These are phyloP conservation scores for Spea hammondii DNA, from an alignment of 2,797 vertebrate genomes.

Conservation along the genomic window DNA sequence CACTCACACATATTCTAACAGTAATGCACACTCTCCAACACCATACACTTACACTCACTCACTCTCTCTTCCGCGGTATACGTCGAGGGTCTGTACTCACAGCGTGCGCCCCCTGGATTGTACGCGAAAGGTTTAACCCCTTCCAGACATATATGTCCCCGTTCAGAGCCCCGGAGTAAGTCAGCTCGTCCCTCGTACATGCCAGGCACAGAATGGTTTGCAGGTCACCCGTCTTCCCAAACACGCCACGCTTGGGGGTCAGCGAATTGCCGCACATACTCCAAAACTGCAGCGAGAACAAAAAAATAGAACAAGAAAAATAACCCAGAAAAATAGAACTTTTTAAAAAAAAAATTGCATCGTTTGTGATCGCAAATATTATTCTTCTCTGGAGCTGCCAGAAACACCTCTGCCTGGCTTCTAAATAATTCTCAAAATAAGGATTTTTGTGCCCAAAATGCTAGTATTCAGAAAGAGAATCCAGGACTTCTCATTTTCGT, in stretches of 20 bases:
- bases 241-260: slow-evolving; percentile 93
- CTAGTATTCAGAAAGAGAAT: too few species aligned
- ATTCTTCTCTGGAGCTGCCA: too few species aligned
- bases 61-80: not conserved
- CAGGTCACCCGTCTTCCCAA: slow-evolving; percentile 96
- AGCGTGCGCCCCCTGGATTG: slow-evolving; percentile 92
- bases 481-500: too few species aligned
- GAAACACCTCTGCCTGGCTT: too few species aligned
- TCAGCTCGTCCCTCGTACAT: slow-evolving; percentile 92
- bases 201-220: slow-evolving; percentile 97
- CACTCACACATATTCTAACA: too few species aligned
- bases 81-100: slow-evolving; percentile 66
- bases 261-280: slow-evolving; percentile 95
- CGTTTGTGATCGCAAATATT: too few species aligned
- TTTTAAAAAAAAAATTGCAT: too few species aligned
- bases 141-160: slow-evolving; percentile 99
- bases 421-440: too few species aligned
- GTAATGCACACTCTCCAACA: too few species aligned
- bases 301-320: not conserved
- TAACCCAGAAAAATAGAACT: too few species aligned
- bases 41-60: too few species aligned
- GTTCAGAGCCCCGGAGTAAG: slow-evolving; percentile 94
- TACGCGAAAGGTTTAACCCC: slow-evolving; percentile 88
- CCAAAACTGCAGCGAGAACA: slow-evolving; percentile 82
- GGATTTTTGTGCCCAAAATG: too few species aligned